Evolutionary conservation across 2,113 vertebrate species (phyloP), one percentile per base, ranked within the genome.

Genomic region (Semnopithecus entellus): DNA sequence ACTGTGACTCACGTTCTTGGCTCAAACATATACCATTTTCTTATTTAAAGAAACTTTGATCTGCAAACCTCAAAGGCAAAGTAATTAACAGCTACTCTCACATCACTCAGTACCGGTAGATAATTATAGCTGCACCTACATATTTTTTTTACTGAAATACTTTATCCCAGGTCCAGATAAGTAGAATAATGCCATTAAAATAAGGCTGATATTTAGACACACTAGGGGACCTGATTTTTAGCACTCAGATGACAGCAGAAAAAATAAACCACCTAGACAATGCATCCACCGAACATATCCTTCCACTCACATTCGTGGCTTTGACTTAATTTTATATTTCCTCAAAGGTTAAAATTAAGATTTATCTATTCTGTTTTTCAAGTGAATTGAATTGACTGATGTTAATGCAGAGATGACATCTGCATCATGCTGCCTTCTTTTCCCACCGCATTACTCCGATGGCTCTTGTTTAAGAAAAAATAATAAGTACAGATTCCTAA

Each of bases 41-140:
- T 50, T 7, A 9, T 75, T 90, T 64, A 90, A 96, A 89, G 85
- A 93, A 91, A 82, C 50, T 95, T 92, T 96, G 80, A 89, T 96
- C 73, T 91, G n/a, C 92, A 85, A 92, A 25, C 68, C 66, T 96
- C 85, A 92, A 86, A 97, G 40, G n/a, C 59, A 92, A 61, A 94
- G 40, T 85, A 96, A 82, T 95, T 95, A 95, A 50, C 22, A 78
- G 52, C 32, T 90, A n/a, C 90, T 95, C 64, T 92, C 73, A 72
- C 25, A 83, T 87, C 70, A 85, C 50, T 27, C 50, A 57, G 43
- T 27, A 64, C 6, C 81, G 35, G 64, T n/a, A 84, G 35, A 38
- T 88, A 96, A 95, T 95, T 96, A 95, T 25, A 80, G 55, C 73
- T 70, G n/a, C 16, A 61, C 78, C 40, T 83, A 45, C 52, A 93